phyloP scores from a whole-genome alignment of 2,888 invertebrate species.

The Limnephilus marmoratus region DNA sequence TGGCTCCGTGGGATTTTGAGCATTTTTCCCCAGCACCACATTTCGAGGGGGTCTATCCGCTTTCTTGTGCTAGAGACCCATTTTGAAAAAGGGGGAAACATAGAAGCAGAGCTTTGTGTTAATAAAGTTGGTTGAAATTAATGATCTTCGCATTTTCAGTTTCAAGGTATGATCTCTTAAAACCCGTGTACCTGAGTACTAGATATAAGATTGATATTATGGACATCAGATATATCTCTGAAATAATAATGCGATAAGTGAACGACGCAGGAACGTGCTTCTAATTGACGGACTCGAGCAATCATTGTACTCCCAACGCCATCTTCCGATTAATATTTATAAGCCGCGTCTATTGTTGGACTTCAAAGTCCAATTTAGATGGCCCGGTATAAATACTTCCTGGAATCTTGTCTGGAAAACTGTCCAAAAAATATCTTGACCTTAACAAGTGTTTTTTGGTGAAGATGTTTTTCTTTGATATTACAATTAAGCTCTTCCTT shows the following conservation, averaged over 20 bases:
- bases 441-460: not conserved
- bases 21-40: too few relatives aligned
- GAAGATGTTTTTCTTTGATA: not conserved
- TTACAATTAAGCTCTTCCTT: not conserved
- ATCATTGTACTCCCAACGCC: not conserved
- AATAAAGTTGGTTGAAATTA: too few relatives aligned
- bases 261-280: not conserved
- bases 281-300: not conserved
- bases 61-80: too few relatives aligned
- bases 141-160: too few relatives aligned
- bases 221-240: not conserved
- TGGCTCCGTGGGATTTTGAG: too few relatives aligned
- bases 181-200: not conserved
- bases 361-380: not conserved
- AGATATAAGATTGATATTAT: not conserved
- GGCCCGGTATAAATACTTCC: not conserved
- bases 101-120: too few relatives aligned
- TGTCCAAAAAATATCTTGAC: not conserved
- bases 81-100: too few relatives aligned
- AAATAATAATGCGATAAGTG: not conserved
- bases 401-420: not conserved
- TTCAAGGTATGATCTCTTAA: not conserved
- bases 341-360: not conserved
- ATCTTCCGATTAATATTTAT: not conserved
- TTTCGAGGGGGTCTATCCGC: too few relatives aligned